A percentile compares a stretch with the other conserved stretches of the same genome.
phyloP scores from a whole-genome alignment of 2,888 invertebrate genomes.

The Idaea dimidiata region DNA sequence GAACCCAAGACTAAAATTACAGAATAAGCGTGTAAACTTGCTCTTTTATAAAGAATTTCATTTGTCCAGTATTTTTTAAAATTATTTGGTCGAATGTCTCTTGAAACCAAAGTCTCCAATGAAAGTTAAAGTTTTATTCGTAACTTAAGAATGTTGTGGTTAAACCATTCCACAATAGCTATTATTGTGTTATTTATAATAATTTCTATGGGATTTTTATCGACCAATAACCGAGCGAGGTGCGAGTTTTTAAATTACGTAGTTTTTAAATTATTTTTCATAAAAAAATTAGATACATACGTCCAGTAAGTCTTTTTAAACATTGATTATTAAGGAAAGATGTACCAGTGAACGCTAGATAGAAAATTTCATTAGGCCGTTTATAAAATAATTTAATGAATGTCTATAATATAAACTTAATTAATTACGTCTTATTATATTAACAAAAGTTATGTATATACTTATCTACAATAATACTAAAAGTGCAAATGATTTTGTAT shows the following conservation, averaged over 20 bases:
- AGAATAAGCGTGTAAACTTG: too few relatives aligned
- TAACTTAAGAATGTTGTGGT: slow-evolving; percentile 40
- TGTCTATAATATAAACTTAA: slow-evolving; percentile 5
- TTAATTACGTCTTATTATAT: slow-evolving; percentile 20
- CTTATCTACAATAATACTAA: slow-evolving; percentile 6
- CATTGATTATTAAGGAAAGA: slow-evolving; percentile 41
- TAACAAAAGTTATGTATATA: slow-evolving; percentile 19
- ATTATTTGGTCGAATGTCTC: slow-evolving; percentile 55
- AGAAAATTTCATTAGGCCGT: slow-evolving; percentile 54
- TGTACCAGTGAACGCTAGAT: slow-evolving; percentile 55
- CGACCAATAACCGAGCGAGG: slow-evolving; percentile 49
- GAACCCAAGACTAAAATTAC: too few relatives aligned
- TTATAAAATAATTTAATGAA: slow-evolving; percentile 13
- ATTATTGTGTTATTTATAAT: slow-evolving; percentile 37
- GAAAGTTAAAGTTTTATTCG: slow-evolving; percentile 43
- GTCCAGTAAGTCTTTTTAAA: slow-evolving; percentile 46
- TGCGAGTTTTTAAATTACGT: slow-evolving; percentile 39
- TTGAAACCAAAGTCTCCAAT: slow-evolving; percentile 61
- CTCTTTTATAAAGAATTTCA: slow-evolving; percentile 46
- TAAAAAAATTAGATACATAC: slow-evolving; percentile 32
- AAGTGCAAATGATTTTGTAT: slow-evolving; percentile 4
- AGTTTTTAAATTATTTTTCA: slow-evolving; percentile 42
- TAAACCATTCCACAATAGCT: slow-evolving; percentile 39
- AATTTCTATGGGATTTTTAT: slow-evolving; percentile 49
- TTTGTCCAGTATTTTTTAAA: slow-evolving; percentile 56